A percentile compares a stretch with the other conserved stretches of the same genome.
Evolutionary conservation across 2,113 vertebrate species (phyloP).

Genomic region (Sinocyclocheilus rhinocerous): DNA sequence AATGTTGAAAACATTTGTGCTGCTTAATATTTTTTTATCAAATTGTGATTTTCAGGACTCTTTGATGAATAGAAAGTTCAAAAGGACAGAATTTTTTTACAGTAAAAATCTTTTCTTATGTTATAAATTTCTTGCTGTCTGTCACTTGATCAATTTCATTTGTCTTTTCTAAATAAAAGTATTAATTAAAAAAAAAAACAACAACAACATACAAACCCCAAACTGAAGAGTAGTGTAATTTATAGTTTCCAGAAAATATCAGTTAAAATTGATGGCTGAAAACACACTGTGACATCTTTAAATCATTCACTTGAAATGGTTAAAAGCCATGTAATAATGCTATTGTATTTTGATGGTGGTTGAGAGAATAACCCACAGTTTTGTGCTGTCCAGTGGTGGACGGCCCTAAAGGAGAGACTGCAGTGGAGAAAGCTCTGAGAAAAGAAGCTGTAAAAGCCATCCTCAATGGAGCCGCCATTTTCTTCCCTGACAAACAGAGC

Average conservation of each 20-base stretch:
- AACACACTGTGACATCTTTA: neutral
- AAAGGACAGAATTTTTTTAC: neutral
- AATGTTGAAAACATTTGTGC: neutral
- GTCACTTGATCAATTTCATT: neutral
- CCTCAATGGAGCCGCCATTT: slow-evolving; percentile 90
- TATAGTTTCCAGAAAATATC: neutral
- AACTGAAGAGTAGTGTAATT: neutral
- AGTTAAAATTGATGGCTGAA: neutral
- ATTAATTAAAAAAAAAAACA: neutral
- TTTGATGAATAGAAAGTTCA: neutral
- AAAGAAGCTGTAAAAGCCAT: slow-evolving; percentile 89
- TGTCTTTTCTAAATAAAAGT: neutral
- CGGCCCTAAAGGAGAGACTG: slow-evolving; percentile 73
- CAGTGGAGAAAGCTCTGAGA: slow-evolving; percentile 78
- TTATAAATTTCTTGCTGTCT: neutral
- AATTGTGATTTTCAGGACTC: too few relatives aligned
- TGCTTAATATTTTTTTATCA: too few relatives aligned
- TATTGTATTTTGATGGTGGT: neutral
- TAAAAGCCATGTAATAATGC: neutral
- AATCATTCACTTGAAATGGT: neutral
- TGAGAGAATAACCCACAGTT: neutral
- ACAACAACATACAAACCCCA: neutral
- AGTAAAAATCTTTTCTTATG: neutral
- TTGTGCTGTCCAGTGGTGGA: slow-evolving; percentile 84
- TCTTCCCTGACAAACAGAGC: slow-evolving; percentile 89